Evolutionary conservation across 2,888 invertebrate species (phyloP), one percentile per base, ranked within the genome.

Genomic region (Stomorhina lunata): DNA sequence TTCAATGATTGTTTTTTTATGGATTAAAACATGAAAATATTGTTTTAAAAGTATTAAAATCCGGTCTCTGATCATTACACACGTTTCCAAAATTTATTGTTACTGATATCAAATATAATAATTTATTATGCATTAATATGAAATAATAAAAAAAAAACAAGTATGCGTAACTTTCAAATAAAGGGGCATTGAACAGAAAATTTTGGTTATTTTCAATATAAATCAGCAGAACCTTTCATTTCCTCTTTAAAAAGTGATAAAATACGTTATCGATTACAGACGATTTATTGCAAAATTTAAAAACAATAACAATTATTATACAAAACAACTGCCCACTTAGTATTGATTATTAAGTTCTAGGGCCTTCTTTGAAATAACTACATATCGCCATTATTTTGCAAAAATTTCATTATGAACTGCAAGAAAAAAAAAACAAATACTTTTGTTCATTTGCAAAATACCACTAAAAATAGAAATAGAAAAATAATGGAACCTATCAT

Each of bases 151-250:
- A n/a, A n/a, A n/a, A n/a, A 37, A 37, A 29, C 22, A 66, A 32
- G 4, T 20, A 32, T 45, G 48, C 43, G 22, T 45, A 71, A 29
- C 37, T 69, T 75, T 65, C 15, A 57, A 63, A 55, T 50, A 61
- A 32, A 63, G 57, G 80, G 50, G 63, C 71, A 80, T 71, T 80
- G 76, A 59, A 71, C 75, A 53, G 9, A 7, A n/a, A 63, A 45
- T 69, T 34, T 53, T 22, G 15, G 22, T 32, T n/a, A n/a, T n/a
- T n/a, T 22, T 34, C 61, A 29, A 20, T 40, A n/a, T n/a, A 72
- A 71, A 34, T 5, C 66, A 61, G n/a, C 10, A 32, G 12, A 34
- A 63, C 61, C 45, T 55, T 80, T 69, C 32, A 57, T 69, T 75
- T 50, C 29, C 22, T 75, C 63, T 63, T 48, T 4, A 43, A 78